Base-by-base conservation (phyloP, 2,113 vertebrate genomes). In the Vicugna pacos region DNA sequence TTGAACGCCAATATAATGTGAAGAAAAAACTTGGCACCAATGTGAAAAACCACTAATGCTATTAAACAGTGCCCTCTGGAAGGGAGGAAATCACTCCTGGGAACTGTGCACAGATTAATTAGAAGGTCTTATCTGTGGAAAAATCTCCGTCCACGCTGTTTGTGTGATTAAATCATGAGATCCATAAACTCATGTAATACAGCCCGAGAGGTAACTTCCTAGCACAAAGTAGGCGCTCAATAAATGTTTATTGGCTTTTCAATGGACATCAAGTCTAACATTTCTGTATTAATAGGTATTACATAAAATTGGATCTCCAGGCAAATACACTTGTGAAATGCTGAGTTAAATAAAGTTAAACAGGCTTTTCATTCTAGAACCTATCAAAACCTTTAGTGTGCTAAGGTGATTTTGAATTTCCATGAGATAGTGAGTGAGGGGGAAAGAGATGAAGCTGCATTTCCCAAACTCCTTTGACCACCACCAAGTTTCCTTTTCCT, bases 281-380 rank as follows among this genome's bases (percentile, higher is more conserved):
- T 97, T 96, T 97, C 96, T 56, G 2, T 89, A 22, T 81, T 96
- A 96, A 97, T 93, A 82, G n/a, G 76, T 84, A 50, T 79, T 67
- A 90, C 64, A 75, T 93, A 91, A 96, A 97, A 95, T 64, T 91
- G 80, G 70, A 90, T 96, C 90, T 92, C 52, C 32, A 62, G 94
- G 94, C 89, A 91, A 96, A 97, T 46, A 75, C 73, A 81, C 65
- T 54, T 96, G 70, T 56, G 67, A 95, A 89, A 89, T 4, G 38
- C 77, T 89, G 72, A 62, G 48, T 82, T 93, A 95, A 91, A 91
- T 86, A 35, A 89, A 96, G 30, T 88, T 77, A 94, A 94, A 46
- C n/a, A 69, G 32, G 19, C 38, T 94, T 64, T 91, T 94, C 56
- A 75, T 20, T 50, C 65, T 65, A 62, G 75, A 82, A 91, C 8